Evolutionary conservation across 2,113 vertebrate genomes (phyloP).

Genomic region (Gymnarchus niloticus): DNA sequence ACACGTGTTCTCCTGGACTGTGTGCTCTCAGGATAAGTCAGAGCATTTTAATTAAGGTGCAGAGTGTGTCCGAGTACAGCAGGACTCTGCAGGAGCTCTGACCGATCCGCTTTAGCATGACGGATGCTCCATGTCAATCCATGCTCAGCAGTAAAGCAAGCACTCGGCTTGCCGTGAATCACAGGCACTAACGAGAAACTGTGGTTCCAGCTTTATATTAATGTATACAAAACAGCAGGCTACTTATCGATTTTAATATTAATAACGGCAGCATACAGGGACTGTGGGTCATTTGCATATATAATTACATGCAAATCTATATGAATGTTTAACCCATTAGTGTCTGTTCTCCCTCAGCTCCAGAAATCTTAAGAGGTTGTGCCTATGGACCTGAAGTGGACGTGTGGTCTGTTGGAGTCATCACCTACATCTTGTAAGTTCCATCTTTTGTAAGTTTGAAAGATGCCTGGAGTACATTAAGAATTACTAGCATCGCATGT

Average conservation of each 20-base stretch:
- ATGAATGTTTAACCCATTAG: neutral
- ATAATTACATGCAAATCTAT: neutral
- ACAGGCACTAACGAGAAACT: neutral
- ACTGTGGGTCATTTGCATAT: neutral
- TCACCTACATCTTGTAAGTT: slow-evolving; percentile 86
- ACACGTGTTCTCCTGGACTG: neutral
- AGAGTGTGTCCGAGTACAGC: neutral
- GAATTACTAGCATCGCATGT: neutral
- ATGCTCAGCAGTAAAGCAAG: neutral
- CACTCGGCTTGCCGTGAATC: neutral
- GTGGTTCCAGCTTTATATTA: neutral
- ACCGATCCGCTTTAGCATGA: neutral
- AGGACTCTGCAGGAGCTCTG: neutral
- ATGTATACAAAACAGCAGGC: neutral
- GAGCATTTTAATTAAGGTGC: neutral
- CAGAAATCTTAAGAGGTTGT: slow-evolving; percentile 77
- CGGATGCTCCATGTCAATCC: neutral
- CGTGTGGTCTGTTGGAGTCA: slow-evolving; percentile 85
- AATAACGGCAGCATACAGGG: neutral
- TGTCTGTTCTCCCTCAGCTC: slow-evolving; percentile 61
- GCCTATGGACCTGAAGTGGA: slow-evolving; percentile 84
- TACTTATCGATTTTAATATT: neutral
- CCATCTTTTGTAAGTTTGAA: neutral
- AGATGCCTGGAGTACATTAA: neutral
- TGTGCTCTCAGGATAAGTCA: too few relatives aligned